These are phyloP conservation scores for Anticlea derivata DNA, from an alignment of 2,888 invertebrate genomes.

Conservation along the genomic window DNA sequence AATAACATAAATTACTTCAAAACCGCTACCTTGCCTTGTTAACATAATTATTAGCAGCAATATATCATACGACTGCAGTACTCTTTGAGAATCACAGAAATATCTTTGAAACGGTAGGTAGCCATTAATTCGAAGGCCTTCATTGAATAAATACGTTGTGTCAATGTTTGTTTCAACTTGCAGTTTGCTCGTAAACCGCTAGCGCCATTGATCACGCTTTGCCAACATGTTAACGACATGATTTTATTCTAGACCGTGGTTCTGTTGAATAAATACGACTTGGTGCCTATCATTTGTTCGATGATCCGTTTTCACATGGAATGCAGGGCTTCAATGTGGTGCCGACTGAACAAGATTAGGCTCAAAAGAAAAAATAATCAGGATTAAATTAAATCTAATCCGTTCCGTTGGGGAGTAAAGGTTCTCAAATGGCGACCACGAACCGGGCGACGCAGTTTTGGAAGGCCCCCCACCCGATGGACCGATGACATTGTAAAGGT, in stretches of 20 bases:
- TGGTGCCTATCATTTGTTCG: too few species aligned
- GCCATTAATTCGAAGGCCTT: conserved; percentile 16
- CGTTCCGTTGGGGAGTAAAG: too few species aligned
- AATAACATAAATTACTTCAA: conserved; percentile 5
- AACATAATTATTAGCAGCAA: conserved; percentile 8
- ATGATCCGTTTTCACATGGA: too few species aligned
- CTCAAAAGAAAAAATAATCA: too few species aligned
- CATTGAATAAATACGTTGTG: conserved; percentile 24
- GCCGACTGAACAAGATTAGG: too few species aligned
- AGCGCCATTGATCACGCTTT: conserved; percentile 40
- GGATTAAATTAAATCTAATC: too few species aligned
- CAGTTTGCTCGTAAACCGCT: conserved; percentile 38
- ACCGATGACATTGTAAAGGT: too few species aligned
- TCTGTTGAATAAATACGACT: not conserved
- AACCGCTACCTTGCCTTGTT: conserved; percentile 10
- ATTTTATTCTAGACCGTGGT: not conserved
- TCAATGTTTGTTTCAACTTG: conserved; percentile 35
- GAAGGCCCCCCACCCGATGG: too few species aligned
- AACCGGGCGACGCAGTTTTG: too few species aligned
- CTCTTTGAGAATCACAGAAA: conserved; percentile 18
- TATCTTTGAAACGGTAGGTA: conserved; percentile 6
- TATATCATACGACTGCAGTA: conserved; percentile 1
- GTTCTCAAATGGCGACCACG: too few species aligned
- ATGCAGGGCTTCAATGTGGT: too few species aligned
- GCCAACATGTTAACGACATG: conserved; percentile 17